Percentiles rank a stretch among this genome's conserved stretches.
These are phyloP conservation scores for Cyanistes caeruleus DNA, from an alignment of 2,113 vertebrate species.

Conservation along the genomic window DNA sequence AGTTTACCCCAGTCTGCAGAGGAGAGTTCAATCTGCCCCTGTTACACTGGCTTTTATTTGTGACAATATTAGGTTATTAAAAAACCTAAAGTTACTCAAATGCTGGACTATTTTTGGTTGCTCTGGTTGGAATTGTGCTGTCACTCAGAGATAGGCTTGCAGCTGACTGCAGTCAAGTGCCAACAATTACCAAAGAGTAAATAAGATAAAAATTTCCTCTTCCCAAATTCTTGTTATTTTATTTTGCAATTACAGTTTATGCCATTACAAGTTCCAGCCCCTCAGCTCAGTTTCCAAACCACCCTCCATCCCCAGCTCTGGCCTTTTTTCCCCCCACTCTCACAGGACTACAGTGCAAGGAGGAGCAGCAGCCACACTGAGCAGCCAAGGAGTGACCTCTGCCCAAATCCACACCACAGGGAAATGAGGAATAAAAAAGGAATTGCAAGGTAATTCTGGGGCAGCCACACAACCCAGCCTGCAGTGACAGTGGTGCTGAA, in stretches of 20 bases:
- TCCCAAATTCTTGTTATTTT: neutral
- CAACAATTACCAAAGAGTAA: constrained; percentile 21
- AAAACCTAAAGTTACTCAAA: neutral
- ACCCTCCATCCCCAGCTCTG: neutral
- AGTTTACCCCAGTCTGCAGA: neutral
- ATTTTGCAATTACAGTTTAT: neutral
- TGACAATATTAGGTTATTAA: neutral
- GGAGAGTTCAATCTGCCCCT: neutral
- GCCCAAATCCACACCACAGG: neutral
- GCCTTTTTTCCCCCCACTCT: neutral
- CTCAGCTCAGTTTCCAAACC: neutral
- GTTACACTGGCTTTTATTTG: neutral
- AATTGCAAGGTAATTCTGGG: neutral
- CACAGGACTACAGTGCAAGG: neutral
- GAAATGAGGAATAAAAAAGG: neutral
- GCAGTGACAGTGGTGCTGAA: neutral
- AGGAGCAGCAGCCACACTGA: neutral
- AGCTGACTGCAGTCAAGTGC: constrained; percentile 8
- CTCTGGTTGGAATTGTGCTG: constrained; percentile 18
- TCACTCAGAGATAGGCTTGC: neutral
- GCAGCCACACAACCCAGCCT: neutral
- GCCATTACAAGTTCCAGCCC: neutral
- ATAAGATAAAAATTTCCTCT: neutral
- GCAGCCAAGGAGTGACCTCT: neutral
- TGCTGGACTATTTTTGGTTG: neutral